Conservation (phyloP, 2,797 vertebrate species). For the Enteromius anoplus region DNA sequence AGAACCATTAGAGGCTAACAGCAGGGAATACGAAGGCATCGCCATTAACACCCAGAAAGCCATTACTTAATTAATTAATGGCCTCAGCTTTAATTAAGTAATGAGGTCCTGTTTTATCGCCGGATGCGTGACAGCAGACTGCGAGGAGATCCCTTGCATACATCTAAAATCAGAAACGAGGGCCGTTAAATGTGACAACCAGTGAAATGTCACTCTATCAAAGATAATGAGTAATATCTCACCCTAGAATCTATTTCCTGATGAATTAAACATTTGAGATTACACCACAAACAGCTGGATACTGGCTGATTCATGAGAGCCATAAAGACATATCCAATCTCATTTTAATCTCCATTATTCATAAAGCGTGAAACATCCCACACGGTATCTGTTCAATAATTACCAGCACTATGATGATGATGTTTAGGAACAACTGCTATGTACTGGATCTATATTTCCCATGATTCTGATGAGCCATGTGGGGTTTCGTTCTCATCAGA, state of each 20-base stretch:
- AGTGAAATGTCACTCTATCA: constrained; percentile 59
- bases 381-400: constrained; percentile 51
- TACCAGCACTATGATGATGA: constrained; percentile 45
- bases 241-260: constrained; percentile 56
- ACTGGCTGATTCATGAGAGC: constrained; percentile 55
- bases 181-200: constrained; percentile 47
- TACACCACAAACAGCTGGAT: constrained; percentile 59
- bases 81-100: constrained; percentile 57
- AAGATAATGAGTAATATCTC: constrained; percentile 61
- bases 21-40: constrained; percentile 20
- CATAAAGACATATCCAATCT: constrained; percentile 59
- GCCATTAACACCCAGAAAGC: constrained; percentile 46
- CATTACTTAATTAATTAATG: constrained; percentile 59
- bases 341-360: constrained; percentile 59
- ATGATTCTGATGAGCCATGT: constrained; percentile 44
- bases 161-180: constrained; percentile 51
- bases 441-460: constrained; percentile 43
- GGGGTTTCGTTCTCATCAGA: constrained; percentile 51
- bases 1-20: constrained; percentile 30
- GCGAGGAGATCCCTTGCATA: constrained; percentile 23
- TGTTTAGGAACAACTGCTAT: constrained; percentile 41
- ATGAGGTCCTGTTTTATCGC: constrained; percentile 51
- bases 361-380: constrained; percentile 51
- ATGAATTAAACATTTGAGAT: constrained; percentile 60
- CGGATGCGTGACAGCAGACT: constrained; percentile 30